These are phyloP conservation scores for Arenaria interpres DNA, from an alignment of 2,113 vertebrate genomes.

Conservation along the genomic window DNA sequence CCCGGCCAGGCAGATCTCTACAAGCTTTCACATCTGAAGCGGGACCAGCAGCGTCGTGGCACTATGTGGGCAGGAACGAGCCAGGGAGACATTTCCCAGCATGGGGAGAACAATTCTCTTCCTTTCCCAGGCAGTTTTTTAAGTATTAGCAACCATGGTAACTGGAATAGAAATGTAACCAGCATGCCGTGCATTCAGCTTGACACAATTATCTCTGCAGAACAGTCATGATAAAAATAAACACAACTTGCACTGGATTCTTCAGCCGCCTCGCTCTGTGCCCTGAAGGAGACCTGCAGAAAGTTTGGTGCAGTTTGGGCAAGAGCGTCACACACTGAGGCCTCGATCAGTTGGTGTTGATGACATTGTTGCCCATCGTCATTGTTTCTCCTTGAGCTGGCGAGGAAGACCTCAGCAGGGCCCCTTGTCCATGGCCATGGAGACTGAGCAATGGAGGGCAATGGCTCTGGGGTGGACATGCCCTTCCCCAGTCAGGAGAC, in stretches of 20 bases:
- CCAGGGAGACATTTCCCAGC: constrained; percentile 51
- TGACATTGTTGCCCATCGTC: neutral
- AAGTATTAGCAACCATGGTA: constrained; percentile 70
- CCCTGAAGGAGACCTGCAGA: fast-evolving
- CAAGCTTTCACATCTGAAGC: constrained; percentile 24
- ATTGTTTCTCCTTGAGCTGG: neutral
- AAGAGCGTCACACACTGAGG: fast-evolving
- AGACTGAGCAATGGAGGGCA: neutral
- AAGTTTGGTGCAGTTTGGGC: neutral
- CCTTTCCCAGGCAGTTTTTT: constrained; percentile 64
- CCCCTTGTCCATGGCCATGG: neutral
- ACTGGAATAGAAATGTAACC: constrained; percentile 53
- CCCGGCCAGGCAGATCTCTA: neutral
- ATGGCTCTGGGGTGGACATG: fast-evolving
- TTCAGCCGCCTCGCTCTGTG: neutral
- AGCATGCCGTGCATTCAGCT: constrained; percentile 5
- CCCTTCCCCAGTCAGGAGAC: neutral
- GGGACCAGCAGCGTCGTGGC: constrained; percentile 32
- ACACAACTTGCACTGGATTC: neutral
- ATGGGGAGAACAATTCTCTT: constrained; percentile 58
- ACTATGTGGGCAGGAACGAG: constrained; percentile 62
- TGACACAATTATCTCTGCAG: constrained; percentile 44
- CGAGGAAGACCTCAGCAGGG: neutral
- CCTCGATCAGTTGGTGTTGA: fast-evolving
- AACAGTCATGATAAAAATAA: constrained; percentile 44